Base-by-base conservation (phyloP, 2,888 invertebrate genomes). In the Drosophila diplacantha region DNA sequence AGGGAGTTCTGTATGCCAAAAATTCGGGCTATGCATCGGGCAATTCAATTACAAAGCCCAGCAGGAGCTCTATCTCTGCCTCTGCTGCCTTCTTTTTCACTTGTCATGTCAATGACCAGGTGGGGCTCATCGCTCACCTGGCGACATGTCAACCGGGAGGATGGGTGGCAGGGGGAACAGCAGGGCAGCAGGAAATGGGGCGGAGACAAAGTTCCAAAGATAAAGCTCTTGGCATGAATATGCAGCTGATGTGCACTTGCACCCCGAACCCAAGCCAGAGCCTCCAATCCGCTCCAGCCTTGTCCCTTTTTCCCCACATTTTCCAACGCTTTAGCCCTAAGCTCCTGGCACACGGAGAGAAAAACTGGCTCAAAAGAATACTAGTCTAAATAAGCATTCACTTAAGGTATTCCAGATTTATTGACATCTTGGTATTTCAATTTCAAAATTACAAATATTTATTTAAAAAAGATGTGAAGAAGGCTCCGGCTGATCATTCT, bases 101-200 rank as follows among this genome's bases (percentile, higher is more conserved):
- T 31, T 65, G 56, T 44, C 73, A 72, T 69, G 78, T 79, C 78
- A 78, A 81, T 81, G 78, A 79, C 82, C 78, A 81, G 76, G 37
- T 69, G 50, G 57, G 49, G 60, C 62, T 69, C 73, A 62, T 44
- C 70, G 59, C 66, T 73, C 68, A 74, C 62, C 81, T 75, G 74
- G 63, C 64, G 63, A 54, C 63, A 58, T 69, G 57, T 58, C 53
- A 50, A 22, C 41, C 43, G 4, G 18, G 51, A 29, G 44, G 46
- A 16, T 11, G 29, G 46, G 22, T 43, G 46, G 35, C 52, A 52
- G 43, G 41, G 41, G 31, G 31, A 22, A 32, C 16, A 6, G 11
- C 16, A 31, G 12, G 38, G 38, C 7, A 8, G 31, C 14, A 34
- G 46, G 46, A 32, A 18, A 41, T 51, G 65, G 59, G 49, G 54